These are phyloP conservation scores for Oreocharis arfaki DNA, from an alignment of 2,113 vertebrate genomes.

Conservation along the genomic window DNA sequence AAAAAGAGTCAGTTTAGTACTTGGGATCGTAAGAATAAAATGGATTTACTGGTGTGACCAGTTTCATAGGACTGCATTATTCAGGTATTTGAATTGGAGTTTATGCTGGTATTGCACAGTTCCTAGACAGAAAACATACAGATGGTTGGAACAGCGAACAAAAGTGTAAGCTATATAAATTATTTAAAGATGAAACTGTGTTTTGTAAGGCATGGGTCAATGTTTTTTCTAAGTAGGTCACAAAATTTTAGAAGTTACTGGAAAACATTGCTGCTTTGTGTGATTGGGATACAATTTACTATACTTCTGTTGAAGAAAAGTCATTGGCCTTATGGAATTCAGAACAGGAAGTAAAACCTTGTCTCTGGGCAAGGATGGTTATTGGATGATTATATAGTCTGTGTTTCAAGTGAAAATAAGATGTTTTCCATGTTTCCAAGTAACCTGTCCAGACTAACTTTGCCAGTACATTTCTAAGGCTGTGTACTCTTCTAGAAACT, in stretches of 20 bases:
- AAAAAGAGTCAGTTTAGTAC: not conserved
- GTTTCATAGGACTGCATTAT: not conserved
- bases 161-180: not conserved
- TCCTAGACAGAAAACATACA: not conserved
- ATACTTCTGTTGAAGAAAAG: not conserved
- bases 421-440: not conserved
- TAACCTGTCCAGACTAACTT: not conserved
- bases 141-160: not conserved
- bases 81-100: not conserved
- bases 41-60: not conserved
- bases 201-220: not conserved
- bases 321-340: not conserved
- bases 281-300: not conserved
- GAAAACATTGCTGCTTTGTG: not conserved
- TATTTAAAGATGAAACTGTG: not conserved
- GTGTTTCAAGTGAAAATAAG: not conserved
- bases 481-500: not conserved
- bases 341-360: not conserved
- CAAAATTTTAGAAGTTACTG: not conserved
- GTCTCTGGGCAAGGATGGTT: not conserved
- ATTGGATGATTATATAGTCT: not conserved
- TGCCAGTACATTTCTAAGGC: not conserved
- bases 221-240: not conserved
- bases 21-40: not conserved
- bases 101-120: not conserved